Percentiles rank a stretch among this genome's conserved stretches.
Conservation (phyloP, 2,113 vertebrate genomes). For the Microtus oregoni region DNA sequence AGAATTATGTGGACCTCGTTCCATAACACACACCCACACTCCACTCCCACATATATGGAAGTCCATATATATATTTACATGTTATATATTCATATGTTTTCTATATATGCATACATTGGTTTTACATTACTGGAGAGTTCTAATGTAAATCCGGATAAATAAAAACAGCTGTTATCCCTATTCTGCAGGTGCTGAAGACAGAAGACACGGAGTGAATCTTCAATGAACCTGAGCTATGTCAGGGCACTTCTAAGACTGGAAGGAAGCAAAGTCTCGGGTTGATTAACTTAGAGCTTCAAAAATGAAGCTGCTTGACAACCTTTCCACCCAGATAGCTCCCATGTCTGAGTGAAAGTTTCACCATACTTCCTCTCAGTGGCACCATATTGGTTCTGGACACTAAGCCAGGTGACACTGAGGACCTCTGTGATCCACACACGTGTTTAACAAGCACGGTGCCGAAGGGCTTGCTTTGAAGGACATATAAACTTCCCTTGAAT, state of each 20-base stretch:
- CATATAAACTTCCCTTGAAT: constrained; percentile 3
- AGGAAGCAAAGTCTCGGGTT: not conserved
- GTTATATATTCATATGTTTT: not conserved
- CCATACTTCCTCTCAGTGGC: not conserved
- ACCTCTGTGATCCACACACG: not conserved
- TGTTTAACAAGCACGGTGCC: not conserved
- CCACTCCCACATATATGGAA: not conserved
- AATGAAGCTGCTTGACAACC: constrained; percentile 6
- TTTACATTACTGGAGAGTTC: not conserved
- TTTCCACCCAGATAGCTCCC: not conserved
- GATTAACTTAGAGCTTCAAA: not conserved
- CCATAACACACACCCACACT: not conserved
- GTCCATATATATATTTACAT: not conserved
- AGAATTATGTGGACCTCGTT: not conserved
- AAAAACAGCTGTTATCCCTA: not conserved
- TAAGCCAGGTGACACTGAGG: not conserved
- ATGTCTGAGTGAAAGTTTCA: not conserved
- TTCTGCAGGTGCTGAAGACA: not conserved
- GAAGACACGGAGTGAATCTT: not conserved
- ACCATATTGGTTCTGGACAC: not conserved
- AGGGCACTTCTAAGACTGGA: not conserved
- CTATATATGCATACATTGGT: not conserved
- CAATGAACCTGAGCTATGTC: not conserved
- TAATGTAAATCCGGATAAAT: not conserved
- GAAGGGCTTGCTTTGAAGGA: not conserved